phyloP scores from a whole-genome alignment of 2,113 vertebrate species.

The Mirounga angustirostris region DNA sequence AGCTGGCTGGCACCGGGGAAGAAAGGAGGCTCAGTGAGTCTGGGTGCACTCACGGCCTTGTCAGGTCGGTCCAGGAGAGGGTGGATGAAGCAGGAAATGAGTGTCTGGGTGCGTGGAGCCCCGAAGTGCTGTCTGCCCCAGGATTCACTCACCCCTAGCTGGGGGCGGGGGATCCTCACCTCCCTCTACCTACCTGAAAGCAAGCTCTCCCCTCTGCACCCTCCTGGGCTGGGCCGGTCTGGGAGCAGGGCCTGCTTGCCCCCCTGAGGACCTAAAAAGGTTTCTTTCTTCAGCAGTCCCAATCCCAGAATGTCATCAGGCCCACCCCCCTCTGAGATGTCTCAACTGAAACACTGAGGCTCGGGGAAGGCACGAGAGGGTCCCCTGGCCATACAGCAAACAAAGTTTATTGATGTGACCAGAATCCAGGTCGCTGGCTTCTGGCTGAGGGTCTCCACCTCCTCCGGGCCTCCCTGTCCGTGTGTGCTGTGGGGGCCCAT shows the following conservation, averaged over 20 bases:
- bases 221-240: background rate
- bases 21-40: background rate
- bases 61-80: background rate
- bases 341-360: background rate
- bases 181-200: background rate
- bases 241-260: background rate
- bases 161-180: background rate
- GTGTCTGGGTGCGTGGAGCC: background rate
- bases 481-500: background rate
- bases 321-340: background rate
- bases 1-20: background rate
- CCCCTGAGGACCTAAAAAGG: background rate
- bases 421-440: background rate
- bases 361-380: background rate
- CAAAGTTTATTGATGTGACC: background rate
- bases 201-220: background rate
- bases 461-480: background rate
- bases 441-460: background rate
- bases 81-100: background rate
- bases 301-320: background rate
- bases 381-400: background rate
- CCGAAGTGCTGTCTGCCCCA: background rate
- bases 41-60: no score
- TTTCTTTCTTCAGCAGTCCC: background rate
- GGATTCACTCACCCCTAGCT: background rate